Evolutionary conservation across 2,113 vertebrate species (phyloP).

Genomic region (Rhea americana): DNA sequence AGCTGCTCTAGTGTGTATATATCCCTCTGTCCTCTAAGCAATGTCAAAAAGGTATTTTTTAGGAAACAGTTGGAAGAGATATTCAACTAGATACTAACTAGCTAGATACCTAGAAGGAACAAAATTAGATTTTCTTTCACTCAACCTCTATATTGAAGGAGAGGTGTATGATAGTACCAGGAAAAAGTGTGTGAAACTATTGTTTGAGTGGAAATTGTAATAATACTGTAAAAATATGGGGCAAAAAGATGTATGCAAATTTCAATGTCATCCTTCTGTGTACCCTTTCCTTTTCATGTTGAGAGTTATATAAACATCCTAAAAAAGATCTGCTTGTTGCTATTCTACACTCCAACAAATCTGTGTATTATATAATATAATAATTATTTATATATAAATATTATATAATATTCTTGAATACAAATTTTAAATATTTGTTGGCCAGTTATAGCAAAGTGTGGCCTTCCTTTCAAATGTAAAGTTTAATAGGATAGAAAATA

Average conservation of each 20-base stretch:
- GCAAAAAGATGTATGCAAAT: neutral
- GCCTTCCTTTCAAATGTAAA: neutral
- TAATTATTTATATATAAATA: too few species aligned
- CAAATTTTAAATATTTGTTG: neutral
- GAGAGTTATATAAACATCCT: slow-evolving; percentile 13
- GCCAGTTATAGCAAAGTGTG: neutral
- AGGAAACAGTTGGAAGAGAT: neutral
- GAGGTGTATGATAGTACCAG: neutral
- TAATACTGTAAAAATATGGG: neutral
- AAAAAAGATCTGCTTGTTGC: neutral
- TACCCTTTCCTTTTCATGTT: neutral
- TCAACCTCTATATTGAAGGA: neutral
- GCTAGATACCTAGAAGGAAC: neutral
- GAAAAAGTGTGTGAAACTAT: neutral
- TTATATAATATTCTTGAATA: neutral
- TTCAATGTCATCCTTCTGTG: neutral
- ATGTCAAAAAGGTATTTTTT: neutral
- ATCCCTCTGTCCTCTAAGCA: neutral
- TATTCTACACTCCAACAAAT: slow-evolving; percentile 18
- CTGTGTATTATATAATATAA: neutral
- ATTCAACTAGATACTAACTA: neutral
- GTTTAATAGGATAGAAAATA: neutral
- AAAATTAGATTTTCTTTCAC: neutral
- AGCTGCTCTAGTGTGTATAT: neutral
- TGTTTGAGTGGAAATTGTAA: neutral